A percentile compares a stretch with the other conserved stretches of the same genome.
These are phyloP conservation scores for Rhogogaster chlorosoma DNA, from an alignment of 2,888 invertebrate genomes.

Conservation along the genomic window DNA sequence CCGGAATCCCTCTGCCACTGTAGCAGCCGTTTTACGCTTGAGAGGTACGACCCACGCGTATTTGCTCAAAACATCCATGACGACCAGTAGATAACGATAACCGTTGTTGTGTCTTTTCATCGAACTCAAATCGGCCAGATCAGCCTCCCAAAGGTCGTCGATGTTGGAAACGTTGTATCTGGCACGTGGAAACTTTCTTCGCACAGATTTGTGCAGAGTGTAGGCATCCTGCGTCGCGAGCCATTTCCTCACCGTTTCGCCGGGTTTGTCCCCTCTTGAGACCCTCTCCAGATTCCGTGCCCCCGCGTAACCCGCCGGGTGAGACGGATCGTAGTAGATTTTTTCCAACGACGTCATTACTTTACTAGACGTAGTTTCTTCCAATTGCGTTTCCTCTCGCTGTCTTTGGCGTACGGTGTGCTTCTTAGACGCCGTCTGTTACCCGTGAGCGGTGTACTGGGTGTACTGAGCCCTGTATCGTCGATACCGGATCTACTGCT, in stretches of 20 bases:
- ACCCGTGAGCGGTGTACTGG: not conserved
- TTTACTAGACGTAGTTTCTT: not conserved
- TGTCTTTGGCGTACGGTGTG: not conserved
- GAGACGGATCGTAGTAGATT: conserved; percentile 52
- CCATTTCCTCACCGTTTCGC: conserved; percentile 44
- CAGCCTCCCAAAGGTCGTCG: conserved; percentile 55
- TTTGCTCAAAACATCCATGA: conserved; percentile 61
- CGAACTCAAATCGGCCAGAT: conserved; percentile 52
- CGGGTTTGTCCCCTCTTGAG: not conserved
- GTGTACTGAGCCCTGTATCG: not conserved
- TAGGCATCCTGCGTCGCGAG: conserved; percentile 51
- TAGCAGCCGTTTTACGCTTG: conserved; percentile 30
- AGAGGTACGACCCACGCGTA: conserved; percentile 59
- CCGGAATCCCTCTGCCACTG: conserved; percentile 57
- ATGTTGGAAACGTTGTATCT: conserved; percentile 52
- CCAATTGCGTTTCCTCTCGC: not conserved
- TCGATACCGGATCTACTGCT: not conserved
- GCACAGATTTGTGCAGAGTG: conserved; percentile 49
- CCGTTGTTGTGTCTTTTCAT: conserved; percentile 55
- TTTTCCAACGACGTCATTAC: not conserved
- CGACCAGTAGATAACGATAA: conserved; percentile 55
- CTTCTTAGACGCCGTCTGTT: not conserved
- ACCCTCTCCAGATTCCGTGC: conserved; percentile 28
- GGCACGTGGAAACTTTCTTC: conserved; percentile 49
- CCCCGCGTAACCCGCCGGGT: conserved; percentile 53